These are phyloP conservation scores for Philereme transversata DNA, from an alignment of 2,888 invertebrate species.

Conservation along the genomic window DNA sequence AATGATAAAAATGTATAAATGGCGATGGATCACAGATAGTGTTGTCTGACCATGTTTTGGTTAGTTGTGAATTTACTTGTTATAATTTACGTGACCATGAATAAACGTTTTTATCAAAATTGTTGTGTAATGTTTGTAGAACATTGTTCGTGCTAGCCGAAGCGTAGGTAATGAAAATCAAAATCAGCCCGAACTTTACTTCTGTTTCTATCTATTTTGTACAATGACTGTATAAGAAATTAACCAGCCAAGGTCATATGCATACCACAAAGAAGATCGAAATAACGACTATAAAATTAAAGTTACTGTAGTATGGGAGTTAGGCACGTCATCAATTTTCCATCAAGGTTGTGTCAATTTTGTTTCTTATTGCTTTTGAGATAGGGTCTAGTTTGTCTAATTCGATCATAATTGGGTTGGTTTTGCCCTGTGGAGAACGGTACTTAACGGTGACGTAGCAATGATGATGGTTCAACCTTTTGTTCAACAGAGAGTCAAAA, in stretches of 20 bases:
- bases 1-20: too few species aligned
- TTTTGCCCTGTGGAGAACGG: slow-evolving; percentile 17
- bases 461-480: neutral
- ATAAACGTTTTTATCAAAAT: too few species aligned
- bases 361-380: neutral
- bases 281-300: neutral
- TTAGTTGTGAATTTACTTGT: too few species aligned
- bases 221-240: slow-evolving; percentile 8
- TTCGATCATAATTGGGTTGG: slow-evolving; percentile 16
- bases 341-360: neutral
- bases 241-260: slow-evolving; percentile 11
- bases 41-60: too few species aligned
- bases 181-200: too few species aligned
- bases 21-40: too few species aligned
- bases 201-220: too few species aligned
- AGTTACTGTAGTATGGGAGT: neutral
- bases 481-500: slow-evolving; percentile 25
- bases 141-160: too few species aligned
- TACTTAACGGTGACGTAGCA: slow-evolving; percentile 18
- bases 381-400: slow-evolving; percentile 13
- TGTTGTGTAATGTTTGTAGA: too few species aligned
- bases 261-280: neutral
- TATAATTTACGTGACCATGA: too few species aligned
- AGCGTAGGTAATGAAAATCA: too few species aligned
- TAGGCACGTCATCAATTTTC: slow-evolving; percentile 5